Conservation (phyloP, 2,113 vertebrate species). For the Ictalurus punctatus region DNA sequence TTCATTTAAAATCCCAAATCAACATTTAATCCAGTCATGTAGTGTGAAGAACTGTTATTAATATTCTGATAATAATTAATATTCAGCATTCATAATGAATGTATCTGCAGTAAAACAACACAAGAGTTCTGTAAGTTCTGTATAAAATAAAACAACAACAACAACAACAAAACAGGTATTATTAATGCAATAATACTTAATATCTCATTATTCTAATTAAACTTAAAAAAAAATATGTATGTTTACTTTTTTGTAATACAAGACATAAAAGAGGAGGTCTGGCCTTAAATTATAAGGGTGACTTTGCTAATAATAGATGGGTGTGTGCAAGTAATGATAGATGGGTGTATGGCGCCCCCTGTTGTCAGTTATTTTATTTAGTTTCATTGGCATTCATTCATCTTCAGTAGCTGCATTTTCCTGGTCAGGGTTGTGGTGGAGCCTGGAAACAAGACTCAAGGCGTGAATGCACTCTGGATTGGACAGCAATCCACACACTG, state of each 20-base stretch:
- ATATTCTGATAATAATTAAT: too few species aligned
- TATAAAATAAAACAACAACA: too few species aligned
- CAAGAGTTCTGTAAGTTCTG: not conserved
- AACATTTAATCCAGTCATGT: not conserved
- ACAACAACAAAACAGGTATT: not conserved
- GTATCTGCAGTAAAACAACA: not conserved
- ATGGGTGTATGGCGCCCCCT: conserved; percentile 40
- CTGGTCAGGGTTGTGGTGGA: not conserved
- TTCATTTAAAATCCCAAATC: not conserved
- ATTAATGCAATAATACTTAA: not conserved
- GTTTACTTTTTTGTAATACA: not conserved
- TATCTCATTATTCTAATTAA: not conserved
- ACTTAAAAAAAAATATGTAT: not conserved
- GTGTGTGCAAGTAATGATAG: not conserved
- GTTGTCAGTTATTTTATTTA: not conserved
- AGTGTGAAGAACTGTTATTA: not conserved
- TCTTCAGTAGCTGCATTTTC: not conserved
- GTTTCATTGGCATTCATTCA: not conserved
- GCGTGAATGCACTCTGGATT: not conserved
- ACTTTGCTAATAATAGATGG: conserved; percentile 15
- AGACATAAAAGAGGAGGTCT: not conserved
- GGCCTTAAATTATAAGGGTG: not conserved
- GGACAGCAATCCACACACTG: not conserved
- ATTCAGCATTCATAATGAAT: not conserved
- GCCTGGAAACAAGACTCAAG: not conserved